Evolutionary conservation across 2,113 vertebrate genomes (phyloP), one percentile per base, ranked within the genome.

Genomic region (Chaetorhynchus papuensis): DNA sequence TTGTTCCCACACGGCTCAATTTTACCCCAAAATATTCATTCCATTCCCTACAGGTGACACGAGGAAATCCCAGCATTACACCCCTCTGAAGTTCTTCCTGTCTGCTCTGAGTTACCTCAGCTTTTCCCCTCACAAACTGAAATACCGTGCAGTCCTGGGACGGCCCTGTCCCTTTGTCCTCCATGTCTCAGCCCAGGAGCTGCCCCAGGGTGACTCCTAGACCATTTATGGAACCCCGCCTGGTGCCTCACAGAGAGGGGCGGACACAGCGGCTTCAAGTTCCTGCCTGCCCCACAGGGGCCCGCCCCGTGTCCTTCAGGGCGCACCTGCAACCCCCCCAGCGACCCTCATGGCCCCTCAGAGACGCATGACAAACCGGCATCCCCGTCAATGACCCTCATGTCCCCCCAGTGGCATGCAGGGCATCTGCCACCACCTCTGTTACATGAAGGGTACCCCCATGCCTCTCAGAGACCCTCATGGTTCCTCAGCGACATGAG

Each of bases 321-420:
- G 13, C 7, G 1, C 18, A 15, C 13, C 16, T 1, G 2, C 31
- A 18, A 18, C 22, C 18, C 24, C 7, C 64, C 11, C 31, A 45
- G 31, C 1, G 11, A 45, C 42, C 15, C 23, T 66, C 44, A 19
- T 0, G 3, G 33, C 22, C 50, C 31, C 17, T 23, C 63, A 61
- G 37, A 24, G 11, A 18, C 15, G 13, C 5, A 19, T 2, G 3
- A 42, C 11, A n/a, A 26, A n/a, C 3, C 17, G 4, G 26, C 26
- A 28, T 22, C 35, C 18, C 19, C 19, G 7, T 30, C n/a, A 50
- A n/a, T 16, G 18, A 70, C 16, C 47, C 10, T 52, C 27, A 17
- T n/a, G n/a, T n/a, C n/a, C n/a, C n/a, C n/a, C n/a, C n/a, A n/a
- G 20, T 7, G 20, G 15, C 27, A 37, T 4, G 1, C 14, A 23